Percentiles rank a stretch among this genome's conserved stretches.
These are phyloP conservation scores for Prorops nasuta DNA, from an alignment of 1,140 invertebrate genomes.

Conservation along the genomic window DNA sequence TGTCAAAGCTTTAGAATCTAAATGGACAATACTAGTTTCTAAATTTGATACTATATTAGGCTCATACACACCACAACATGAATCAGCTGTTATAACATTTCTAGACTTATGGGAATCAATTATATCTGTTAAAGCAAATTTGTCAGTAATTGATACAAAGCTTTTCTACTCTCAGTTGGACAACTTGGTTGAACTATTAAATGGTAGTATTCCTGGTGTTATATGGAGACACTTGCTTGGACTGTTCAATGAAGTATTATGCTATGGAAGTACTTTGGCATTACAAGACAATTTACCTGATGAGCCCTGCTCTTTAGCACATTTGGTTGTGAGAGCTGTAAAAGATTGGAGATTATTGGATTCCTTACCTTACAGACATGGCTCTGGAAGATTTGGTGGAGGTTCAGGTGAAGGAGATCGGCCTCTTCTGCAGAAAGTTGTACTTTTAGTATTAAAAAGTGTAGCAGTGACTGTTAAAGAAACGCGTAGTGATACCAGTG, in stretches of 20 bases:
- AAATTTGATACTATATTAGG: slow-evolving; percentile 58
- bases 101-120: slow-evolving; percentile 84
- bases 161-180: slow-evolving; percentile 84
- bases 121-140: slow-evolving; percentile 87
- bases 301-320: slow-evolving; percentile 81
- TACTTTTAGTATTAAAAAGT: slow-evolving; percentile 80
- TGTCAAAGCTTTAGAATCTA: slow-evolving; percentile 78
- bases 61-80: slow-evolving; percentile 51
- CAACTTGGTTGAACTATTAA: slow-evolving; percentile 73
- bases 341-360: slow-evolving; percentile 80
- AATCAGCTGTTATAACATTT: slow-evolving; percentile 70
- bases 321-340: slow-evolving; percentile 77
- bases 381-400: slow-evolving; percentile 58
- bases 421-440: slow-evolving; percentile 79
- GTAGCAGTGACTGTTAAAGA: slow-evolving; percentile 88
- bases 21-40: slow-evolving; percentile 75
- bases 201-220: slow-evolving; percentile 70
- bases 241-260: slow-evolving; percentile 84
- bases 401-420: slow-evolving; percentile 59
- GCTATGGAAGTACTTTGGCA: slow-evolving; percentile 85
- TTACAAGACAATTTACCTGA: slow-evolving; percentile 82
- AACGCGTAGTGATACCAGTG: slow-evolving; percentile 80
- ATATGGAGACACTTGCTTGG: slow-evolving; percentile 82
- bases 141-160: slow-evolving; percentile 84
- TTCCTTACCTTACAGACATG: slow-evolving; percentile 61